Base-by-base conservation (phyloP, 2,888 invertebrate species). In the Drosophila helvetica region DNA sequence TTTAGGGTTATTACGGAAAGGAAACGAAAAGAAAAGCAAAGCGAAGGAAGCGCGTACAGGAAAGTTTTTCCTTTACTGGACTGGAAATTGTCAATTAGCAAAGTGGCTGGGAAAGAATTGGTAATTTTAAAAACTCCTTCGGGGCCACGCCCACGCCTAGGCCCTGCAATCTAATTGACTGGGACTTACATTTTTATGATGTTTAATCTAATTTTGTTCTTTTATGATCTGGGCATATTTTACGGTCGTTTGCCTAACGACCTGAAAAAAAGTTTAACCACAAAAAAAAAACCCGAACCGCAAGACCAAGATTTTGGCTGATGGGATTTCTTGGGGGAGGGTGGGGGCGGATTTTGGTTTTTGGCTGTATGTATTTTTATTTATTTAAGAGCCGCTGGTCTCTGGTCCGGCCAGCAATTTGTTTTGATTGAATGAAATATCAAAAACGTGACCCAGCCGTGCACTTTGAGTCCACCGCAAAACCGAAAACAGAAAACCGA, bases 381-480 rank as follows among this genome's bases (percentile, higher is more conserved):
- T 86, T 85, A 85, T 88, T 86, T 85, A 80, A 71, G 72, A 70
- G 59, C 82, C 57, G 38, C 30, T 52, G 19, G 25, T 50, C 25
- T 19, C 42, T 33, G n/a, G 53, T 70, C 72, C 65, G 66, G 69
- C 12, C 60, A 75, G 85, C 86, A 86, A 86, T 86, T 86, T 86
- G 86, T 86, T 86, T 88, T 88, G 86, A 86, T 86, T 88, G 88
- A 86, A 86, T 86, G 87, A 86, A 86, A 86, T 86, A 88, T 84
- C 87, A 88, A 77, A 88, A 86, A 86, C 86, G 86, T 86, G 86
- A 86, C 86, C 85, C 78, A 73, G 84, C 65, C 47, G 74, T 79
- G 73, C 70, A 77, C 64, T 69, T 55, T 59, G 45, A 64, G 48
- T 8, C 8, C 57, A 50, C 38, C 15, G 38, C 15, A 25, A 42